phyloP scores from a whole-genome alignment of 2,888 invertebrate genomes.

The Barypeithes pellucidus region DNA sequence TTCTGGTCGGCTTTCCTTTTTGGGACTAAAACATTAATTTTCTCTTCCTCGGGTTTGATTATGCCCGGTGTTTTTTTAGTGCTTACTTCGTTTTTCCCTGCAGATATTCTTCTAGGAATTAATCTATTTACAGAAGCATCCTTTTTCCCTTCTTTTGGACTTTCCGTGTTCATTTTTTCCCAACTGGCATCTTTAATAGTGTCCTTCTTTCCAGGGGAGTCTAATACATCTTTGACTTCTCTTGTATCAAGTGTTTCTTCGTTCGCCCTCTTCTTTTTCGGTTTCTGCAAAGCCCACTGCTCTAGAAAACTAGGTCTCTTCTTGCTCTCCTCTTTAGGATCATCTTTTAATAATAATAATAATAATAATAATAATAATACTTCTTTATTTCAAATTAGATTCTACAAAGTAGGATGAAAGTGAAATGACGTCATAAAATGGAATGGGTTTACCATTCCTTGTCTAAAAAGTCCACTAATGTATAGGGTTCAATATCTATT shows the following conservation, averaged over 20 bases:
- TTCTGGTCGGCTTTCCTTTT: background rate
- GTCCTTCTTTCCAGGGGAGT: background rate
- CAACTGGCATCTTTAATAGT: background rate
- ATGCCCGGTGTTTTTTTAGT: background rate
- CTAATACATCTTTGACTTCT: constrained; percentile 29
- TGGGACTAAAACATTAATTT: constrained; percentile 11
- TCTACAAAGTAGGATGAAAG: too few species aligned
- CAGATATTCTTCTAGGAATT: constrained; percentile 17
- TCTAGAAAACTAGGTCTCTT: constrained; percentile 65
- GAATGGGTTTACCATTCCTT: too few species aligned
- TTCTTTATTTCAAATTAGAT: too few species aligned
- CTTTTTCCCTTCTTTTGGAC: background rate
- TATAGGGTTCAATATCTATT: too few species aligned
- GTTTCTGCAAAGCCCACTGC: constrained; percentile 65
- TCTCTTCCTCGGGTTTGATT: background rate
- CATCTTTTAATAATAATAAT: too few species aligned
- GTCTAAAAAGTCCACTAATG: too few species aligned
- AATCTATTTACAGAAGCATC: constrained; percentile 9
- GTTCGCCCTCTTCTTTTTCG: constrained; percentile 47
- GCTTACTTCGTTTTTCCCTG: background rate
- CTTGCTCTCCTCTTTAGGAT: constrained; percentile 55
- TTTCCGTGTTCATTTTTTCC: background rate
- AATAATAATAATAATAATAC: too few species aligned
- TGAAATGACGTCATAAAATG: too few species aligned
- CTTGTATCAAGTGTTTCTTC: constrained; percentile 19